These are phyloP conservation scores for Tachysurus vachellii DNA, from an alignment of 2,113 vertebrate species.

Conservation along the genomic window DNA sequence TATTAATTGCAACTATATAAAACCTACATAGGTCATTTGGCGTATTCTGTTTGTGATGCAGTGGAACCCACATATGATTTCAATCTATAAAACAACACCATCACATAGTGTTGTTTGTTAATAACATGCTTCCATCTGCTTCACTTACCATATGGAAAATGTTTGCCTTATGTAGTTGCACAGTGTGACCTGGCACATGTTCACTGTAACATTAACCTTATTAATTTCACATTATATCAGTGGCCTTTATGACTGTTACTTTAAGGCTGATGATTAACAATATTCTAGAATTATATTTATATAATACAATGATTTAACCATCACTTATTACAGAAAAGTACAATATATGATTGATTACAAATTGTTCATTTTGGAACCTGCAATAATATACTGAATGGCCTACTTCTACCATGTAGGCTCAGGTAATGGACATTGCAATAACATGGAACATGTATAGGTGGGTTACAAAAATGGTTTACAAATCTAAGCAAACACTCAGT, in stretches of 20 bases:
- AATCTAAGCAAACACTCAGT: constrained; percentile 11
- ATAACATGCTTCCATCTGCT: not conserved
- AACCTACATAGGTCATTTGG: constrained; percentile 31
- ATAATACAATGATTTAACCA: not conserved
- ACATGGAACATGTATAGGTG: constrained; percentile 12
- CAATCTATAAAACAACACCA: not conserved
- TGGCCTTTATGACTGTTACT: constrained; percentile 14
- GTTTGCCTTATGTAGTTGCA: constrained; percentile 39
- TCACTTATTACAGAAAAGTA: not conserved
- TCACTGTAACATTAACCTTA: constrained; percentile 8
- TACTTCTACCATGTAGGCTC: not conserved
- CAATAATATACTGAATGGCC: constrained; percentile 25
- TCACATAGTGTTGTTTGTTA: not conserved
- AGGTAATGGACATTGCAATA: not conserved
- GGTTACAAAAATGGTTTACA: constrained; percentile 10
- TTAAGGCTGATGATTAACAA: not conserved
- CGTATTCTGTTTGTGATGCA: constrained; percentile 14
- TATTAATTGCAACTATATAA: constrained; percentile 36
- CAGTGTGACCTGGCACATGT: constrained; percentile 17
- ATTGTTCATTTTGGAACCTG: constrained; percentile 21
- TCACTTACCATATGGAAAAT: not conserved
- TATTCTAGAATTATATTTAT: not conserved
- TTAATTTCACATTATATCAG: constrained; percentile 33
- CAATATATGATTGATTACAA: constrained; percentile 12
- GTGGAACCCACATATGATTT: not conserved